Base-by-base conservation (phyloP, 2,888 invertebrate genomes). In the Drosophila dives region DNA sequence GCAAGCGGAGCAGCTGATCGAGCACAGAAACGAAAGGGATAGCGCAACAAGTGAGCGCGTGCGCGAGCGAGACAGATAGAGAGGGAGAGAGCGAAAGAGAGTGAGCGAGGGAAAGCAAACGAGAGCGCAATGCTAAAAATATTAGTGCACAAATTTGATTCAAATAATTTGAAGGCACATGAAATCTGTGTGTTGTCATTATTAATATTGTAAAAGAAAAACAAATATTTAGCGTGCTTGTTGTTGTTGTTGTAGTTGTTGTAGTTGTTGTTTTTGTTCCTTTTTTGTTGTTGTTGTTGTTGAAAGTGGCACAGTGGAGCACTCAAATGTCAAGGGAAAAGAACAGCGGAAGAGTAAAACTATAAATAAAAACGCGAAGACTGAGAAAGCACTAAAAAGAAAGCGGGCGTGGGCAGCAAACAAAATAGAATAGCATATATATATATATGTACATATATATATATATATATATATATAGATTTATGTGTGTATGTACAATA, bases 321-420 rank as follows among this genome's bases (percentile, higher is more conserved):
- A 76, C 49, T 49, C 50, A 60, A 76, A 77, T 69, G 64, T 60
- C 72, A 69, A 50, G 64, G 67, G 56, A 66, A 65, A 33, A 29
- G 34, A 29, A 68, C 53, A 38, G 55, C 55, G 55, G 49, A 62
- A 68, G 49, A 61, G 53, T 40, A 34, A 34, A 60, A 62, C 76
- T 75, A 78, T 64, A 81, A 79, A 81, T 64, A 81, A 68, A 78
- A 68, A 61, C 40, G 20, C 53, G 10, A 69, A 69, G 40, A 65
- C 48, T 49, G 33, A 59, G 36, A 56, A 56, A 65, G 42, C 45
- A 51, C 26, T 11, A 53, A 48, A 67, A 65, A 50, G 38, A 70
- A 64, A 56, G 55, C 56, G 45, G 32, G 75, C 65, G 80, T 77
- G 81, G 81, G 81, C 58, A 68, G 66, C 64, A 42, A 63, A 65